These are phyloP conservation scores for Eumaeus atala DNA, from an alignment of 1,140 invertebrate species.

Conservation along the genomic window DNA sequence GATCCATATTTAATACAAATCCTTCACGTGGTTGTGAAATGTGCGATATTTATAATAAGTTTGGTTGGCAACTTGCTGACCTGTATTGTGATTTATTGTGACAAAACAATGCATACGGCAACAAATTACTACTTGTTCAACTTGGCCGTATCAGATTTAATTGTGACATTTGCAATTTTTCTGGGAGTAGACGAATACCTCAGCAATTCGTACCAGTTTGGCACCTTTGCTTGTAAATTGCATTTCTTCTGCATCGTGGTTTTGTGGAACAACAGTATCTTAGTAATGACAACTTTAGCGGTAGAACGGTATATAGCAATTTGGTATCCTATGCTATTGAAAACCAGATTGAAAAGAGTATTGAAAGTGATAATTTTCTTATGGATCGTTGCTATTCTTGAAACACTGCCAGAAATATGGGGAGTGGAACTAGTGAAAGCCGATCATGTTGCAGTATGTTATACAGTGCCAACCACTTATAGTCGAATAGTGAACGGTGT, in stretches of 20 bases:
- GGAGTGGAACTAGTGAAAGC: slow-evolving; percentile 37
- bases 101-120: slow-evolving; percentile 87
- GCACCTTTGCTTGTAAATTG: slow-evolving; percentile 38
- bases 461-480: slow-evolving; percentile 36
- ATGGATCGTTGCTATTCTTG: slow-evolving; percentile 46
- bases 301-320: slow-evolving; percentile 58
- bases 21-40: slow-evolving; percentile 24
- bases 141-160: slow-evolving; percentile 88
- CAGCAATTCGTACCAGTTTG: slow-evolving; percentile 29
- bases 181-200: slow-evolving; percentile 33
- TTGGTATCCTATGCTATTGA: slow-evolving; percentile 43
- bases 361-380: slow-evolving; percentile 43
- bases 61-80: slow-evolving; percentile 88
- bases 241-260: slow-evolving; percentile 42
- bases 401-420: slow-evolving; percentile 44
- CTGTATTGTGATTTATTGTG: slow-evolving; percentile 87
- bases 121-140: slow-evolving; percentile 92
- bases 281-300: slow-evolving; percentile 51
- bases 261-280: slow-evolving; percentile 51
- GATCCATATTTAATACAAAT: slow-evolving; percentile 27
- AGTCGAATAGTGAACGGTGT: slow-evolving; percentile 42
- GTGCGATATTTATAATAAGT: slow-evolving; percentile 83
- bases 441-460: slow-evolving; percentile 33
- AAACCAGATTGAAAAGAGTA: slow-evolving; percentile 37
- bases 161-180: slow-evolving; percentile 40